Conservation (phyloP, 2,888 invertebrate genomes). For the Trachelus troglodyta region DNA sequence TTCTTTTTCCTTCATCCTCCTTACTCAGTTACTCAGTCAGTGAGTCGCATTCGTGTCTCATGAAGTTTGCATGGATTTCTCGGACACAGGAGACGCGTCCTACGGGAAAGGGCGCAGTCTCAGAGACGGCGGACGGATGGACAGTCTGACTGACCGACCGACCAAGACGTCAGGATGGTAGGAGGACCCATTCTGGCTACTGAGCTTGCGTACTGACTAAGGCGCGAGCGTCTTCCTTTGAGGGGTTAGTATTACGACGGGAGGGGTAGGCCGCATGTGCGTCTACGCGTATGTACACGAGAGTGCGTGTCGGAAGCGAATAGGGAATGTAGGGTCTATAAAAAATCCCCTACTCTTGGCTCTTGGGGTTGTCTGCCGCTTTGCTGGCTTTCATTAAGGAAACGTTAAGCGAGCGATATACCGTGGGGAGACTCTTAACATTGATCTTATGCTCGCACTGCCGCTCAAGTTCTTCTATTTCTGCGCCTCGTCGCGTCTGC, state of each 20-base stretch:
- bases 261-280: not conserved
- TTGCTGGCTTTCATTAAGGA: constrained; percentile 57
- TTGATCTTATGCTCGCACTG: constrained; percentile 13
- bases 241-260: too few relatives aligned
- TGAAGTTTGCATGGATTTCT: constrained; percentile 14
- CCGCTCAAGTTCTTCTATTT: constrained; percentile 2
- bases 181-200: too few relatives aligned
- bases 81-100: constrained; percentile 6
- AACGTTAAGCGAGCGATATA: constrained; percentile 45
- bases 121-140: too few relatives aligned
- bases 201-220: too few relatives aligned
- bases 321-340: constrained; percentile 16
- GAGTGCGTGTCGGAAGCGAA: not conserved
- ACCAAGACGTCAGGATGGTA: too few relatives aligned
- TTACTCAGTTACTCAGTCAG: too few relatives aligned
- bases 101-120: constrained; percentile 6
- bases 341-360: constrained; percentile 39
- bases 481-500: not conserved
- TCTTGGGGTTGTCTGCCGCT: constrained; percentile 33
- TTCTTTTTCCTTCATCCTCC: too few relatives aligned
- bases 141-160: too few relatives aligned
- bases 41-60: constrained; percentile 8
- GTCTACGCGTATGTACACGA: not conserved
- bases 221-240: too few relatives aligned
- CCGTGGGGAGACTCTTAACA: not conserved